Base-by-base conservation (phyloP, 2,888 invertebrate genomes). In the Volucella inflata region DNA sequence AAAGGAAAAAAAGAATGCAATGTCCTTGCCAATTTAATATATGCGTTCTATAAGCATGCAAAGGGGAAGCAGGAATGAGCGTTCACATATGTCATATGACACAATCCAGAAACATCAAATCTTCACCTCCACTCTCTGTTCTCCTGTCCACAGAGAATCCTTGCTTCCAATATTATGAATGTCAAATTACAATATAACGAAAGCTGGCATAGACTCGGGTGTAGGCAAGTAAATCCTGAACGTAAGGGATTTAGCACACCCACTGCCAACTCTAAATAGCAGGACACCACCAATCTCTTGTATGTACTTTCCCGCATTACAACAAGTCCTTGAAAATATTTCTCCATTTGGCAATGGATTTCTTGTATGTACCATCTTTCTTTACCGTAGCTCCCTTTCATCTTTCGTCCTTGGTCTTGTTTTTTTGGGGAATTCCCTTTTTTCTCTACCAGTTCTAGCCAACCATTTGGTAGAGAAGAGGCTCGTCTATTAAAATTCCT, bases 191-290 rank as follows among this genome's bases (percentile, higher is more conserved):
- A 67, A 48, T 60, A 21, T 21, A 80, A 67, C 48, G 67, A 59
- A 72, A 53, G 65, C 21, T 21, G 21, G 21, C 21, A 44, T 16
- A n/a, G 59, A 11, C 11, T 14, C n/a, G n/a, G n/a, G n/a, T n/a
- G n/a, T n/a, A n/a, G n/a, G n/a, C n/a, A n/a, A n/a, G n/a, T n/a
- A n/a, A n/a, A n/a, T n/a, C n/a, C n/a, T n/a, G n/a, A n/a, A n/a
- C n/a, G n/a, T n/a, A n/a, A n/a, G n/a, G n/a, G n/a, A 80, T 74
- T 80, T 68, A 74, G 30, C 21, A 81, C 70, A 68, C 75, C 68
- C 57, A 51, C 57, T 36, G 21, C 14, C 53, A 30, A 21, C 21
- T 21, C 3, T 3, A 4, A 2, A 4, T 21, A 21, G 12, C 53
- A 51, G 62, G 36, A n/a, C n/a, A 60, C n/a, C 21, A 50, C 17